Percentiles rank a stretch among this genome's conserved stretches.
These are phyloP conservation scores for Galaxea fascicularis DNA, from an alignment of 92 coral and sea anemone genomes.

Conservation along the genomic window DNA sequence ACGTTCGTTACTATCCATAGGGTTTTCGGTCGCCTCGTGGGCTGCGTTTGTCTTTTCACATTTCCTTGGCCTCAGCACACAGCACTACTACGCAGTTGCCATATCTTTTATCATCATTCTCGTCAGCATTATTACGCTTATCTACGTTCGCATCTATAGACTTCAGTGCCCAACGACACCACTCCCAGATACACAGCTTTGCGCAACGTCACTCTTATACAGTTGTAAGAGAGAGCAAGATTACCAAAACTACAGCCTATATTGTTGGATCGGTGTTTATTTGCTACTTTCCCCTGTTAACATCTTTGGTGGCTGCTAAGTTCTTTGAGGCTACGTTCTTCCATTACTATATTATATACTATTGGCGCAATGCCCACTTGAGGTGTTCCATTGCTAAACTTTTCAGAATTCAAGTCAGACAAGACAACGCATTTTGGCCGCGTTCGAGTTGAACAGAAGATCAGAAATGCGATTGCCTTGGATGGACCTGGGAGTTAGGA, in stretches of 20 bases:
- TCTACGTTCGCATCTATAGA: constrained; percentile 29
- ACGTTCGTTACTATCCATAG: constrained; percentile 3
- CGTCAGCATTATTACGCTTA: constrained; percentile 10
- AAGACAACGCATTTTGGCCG: neutral
- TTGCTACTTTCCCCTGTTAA: constrained; percentile 16
- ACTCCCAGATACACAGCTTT: constrained; percentile 14
- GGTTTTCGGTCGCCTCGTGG: constrained; percentile 20
- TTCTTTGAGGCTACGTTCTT: constrained; percentile 21
- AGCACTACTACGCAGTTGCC: constrained; percentile 17
- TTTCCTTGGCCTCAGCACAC: constrained; percentile 16
- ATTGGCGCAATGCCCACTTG: constrained; percentile 40
- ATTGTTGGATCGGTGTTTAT: constrained; percentile 25
- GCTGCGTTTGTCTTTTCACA: constrained; percentile 21
- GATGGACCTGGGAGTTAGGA: no score
- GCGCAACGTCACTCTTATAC: neutral
- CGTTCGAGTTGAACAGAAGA: neutral
- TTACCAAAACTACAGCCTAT: constrained; percentile 38
- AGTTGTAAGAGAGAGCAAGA: constrained; percentile 7
- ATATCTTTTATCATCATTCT: constrained; percentile 20
- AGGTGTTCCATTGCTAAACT: constrained; percentile 7
- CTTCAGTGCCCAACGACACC: constrained; percentile 34
- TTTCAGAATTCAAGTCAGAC: neutral
- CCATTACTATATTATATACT: constrained; percentile 32
- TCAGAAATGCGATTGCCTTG: no score
- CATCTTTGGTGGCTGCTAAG: constrained; percentile 16